phyloP scores from a whole-genome alignment of 2,113 vertebrate species.

The Sylvilagus bachmani region DNA sequence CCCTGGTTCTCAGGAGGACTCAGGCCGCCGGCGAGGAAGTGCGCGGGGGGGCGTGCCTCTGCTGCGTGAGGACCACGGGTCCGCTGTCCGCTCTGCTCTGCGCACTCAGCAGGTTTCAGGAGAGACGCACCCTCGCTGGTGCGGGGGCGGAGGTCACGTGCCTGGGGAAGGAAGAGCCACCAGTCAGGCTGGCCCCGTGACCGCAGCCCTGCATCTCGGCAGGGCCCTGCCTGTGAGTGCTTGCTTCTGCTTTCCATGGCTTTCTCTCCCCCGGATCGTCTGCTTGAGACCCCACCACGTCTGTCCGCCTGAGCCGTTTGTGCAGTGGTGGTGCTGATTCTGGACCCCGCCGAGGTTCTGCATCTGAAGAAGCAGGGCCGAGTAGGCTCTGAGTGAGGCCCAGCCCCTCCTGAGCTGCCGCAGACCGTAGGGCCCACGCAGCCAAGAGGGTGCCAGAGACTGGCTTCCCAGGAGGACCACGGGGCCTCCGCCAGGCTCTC shows the following conservation, averaged over 20 bases:
- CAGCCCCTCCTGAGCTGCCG: not conserved
- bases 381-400: not conserved
- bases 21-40: conserved; percentile 5
- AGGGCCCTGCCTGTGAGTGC: not conserved
- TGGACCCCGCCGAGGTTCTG: not conserved
- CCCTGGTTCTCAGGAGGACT: not conserved
- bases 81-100: not conserved
- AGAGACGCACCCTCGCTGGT: not conserved
- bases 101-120: not conserved
- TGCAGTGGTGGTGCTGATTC: not conserved
- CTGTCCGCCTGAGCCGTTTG: not conserved
- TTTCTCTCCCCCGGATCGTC: not conserved
- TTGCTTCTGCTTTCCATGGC: conserved; percentile 43
- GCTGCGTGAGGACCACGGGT: not conserved
- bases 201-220: not conserved
- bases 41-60: not conserved
- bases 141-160: not conserved
- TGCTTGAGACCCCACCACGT: not conserved
- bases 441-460: not conserved
- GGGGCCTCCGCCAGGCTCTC: not conserved
- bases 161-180: not conserved
- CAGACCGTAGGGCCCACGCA: not conserved
- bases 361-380: not conserved
- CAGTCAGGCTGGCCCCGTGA: not conserved
- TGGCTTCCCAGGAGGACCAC: not conserved